Base-by-base conservation (phyloP, 37 sponge, comb jelly and placozoan species). In the Ephydatia muelleri region DNA sequence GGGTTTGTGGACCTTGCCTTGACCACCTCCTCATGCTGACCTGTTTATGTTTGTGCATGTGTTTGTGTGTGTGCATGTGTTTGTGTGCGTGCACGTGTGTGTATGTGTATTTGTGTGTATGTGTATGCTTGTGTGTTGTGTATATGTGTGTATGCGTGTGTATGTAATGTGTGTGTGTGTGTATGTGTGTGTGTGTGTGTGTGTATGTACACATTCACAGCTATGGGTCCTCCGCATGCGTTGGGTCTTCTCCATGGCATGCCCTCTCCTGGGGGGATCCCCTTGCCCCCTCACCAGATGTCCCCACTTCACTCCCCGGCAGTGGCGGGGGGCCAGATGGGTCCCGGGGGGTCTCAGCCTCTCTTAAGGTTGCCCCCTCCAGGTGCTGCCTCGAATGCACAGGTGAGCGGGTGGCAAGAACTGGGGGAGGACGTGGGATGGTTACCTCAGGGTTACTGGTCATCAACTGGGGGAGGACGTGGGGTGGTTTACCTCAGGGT, bases 181-280 rank as follows among this genome's bases (percentile, higher is more conserved):
- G 68, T 70, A 9, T 80, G 82, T 69, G 69, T 80, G 70, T 68
- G 69, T 80, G 82, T 80, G 82, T 80, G 82, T 80, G 68, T 80
- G 82, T 80, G 69, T 69, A 32, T 69, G 82, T 67, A 23, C 12
- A 33, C 19, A 36, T 80, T 35, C 9, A 36, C n/a, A 70, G 31
- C 37, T 16, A 28, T 35, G 34, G 19, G 1, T 2, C 40, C 82
- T 81, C 33, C 34, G n/a, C 68, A 67, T 66, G 69, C 72, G 72
- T 28, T 33, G 72, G 72, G 72, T 71, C 72, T 33, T 5, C 72
- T 71, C 1, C 78, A n/a, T 30, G 30, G 39, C 30, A 6, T 30
- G 37, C 39, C 65, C 68, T 27, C 66, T 13, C 65, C 80, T 35
- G 30, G 74, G 33, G 57, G 57, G 57, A 57, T 57, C 16, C 57